These are phyloP conservation scores for Eretmochelys imbricata DNA, from an alignment of 2,113 vertebrate species.

Conservation along the genomic window DNA sequence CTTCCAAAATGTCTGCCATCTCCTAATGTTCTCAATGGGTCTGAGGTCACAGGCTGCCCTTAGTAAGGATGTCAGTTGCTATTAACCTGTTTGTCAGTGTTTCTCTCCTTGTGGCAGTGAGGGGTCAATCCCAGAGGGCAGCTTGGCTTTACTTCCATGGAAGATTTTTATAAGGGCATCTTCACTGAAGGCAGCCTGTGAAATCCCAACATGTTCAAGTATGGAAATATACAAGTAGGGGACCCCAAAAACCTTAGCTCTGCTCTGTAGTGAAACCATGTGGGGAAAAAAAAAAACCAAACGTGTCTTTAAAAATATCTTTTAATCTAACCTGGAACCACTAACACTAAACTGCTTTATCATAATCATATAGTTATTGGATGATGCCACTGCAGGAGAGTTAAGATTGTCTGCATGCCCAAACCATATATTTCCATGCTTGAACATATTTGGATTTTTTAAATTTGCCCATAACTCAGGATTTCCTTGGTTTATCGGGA, in stretches of 20 bases:
- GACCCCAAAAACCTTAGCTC: not conserved
- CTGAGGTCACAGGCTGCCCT: not conserved
- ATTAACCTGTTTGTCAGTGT: not conserved
- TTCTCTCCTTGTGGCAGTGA: not conserved
- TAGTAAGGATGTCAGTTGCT: not conserved
- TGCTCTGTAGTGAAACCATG: not conserved
- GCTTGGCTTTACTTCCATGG: not conserved
- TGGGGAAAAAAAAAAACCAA: not conserved
- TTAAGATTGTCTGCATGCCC: not conserved
- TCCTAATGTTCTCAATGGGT: not conserved
- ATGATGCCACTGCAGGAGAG: not conserved
- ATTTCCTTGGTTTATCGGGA: not conserved
- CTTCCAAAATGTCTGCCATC: not conserved
- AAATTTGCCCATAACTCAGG: not conserved
- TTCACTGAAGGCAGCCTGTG: not conserved
- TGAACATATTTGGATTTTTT: not conserved
- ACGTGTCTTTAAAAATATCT: not conserved
- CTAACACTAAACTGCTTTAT: not conserved
- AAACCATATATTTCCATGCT: not conserved
- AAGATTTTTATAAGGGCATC: not conserved
- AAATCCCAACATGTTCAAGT: not conserved
- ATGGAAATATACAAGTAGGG: not conserved
- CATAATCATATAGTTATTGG: not conserved
- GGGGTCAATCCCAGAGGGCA: not conserved
- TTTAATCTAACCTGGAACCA: not conserved